A percentile compares a stretch with the other conserved stretches of the same genome.
These are phyloP conservation scores for Drosophila trichaetosa DNA, from an alignment of 2,888 invertebrate species.

Conservation along the genomic window DNA sequence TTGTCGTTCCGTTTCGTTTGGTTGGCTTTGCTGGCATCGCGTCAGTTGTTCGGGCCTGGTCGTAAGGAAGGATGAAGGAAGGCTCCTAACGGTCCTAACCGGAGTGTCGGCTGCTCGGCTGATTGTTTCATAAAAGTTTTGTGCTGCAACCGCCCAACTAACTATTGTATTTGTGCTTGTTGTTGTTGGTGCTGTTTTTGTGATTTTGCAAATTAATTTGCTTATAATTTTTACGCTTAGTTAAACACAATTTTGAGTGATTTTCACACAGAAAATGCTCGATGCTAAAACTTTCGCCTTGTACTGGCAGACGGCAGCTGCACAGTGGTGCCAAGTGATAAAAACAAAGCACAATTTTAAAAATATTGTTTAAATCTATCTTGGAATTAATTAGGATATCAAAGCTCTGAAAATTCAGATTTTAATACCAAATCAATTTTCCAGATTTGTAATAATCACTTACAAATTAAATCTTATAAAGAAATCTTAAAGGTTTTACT, in stretches of 20 bases:
- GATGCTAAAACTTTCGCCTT: conserved; percentile 67
- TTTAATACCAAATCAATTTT: not conserved
- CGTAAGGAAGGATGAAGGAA: conserved; percentile 18
- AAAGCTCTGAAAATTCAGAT: not conserved
- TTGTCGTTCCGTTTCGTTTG: conserved; percentile 59
- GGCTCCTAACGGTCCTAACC: conserved; percentile 48
- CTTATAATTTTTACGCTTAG: conserved; percentile 85
- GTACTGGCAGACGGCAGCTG: conserved; percentile 42
- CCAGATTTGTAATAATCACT: not conserved
- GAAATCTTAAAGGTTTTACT: not conserved
- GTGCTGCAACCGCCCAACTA: conserved; percentile 61
- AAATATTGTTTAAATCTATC: not conserved
- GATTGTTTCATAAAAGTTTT: conserved; percentile 81
- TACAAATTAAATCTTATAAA: not conserved
- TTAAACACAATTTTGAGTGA: conserved; percentile 85
- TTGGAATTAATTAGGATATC: not conserved
- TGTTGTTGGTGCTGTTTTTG: conserved; percentile 59
- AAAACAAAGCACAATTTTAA: not conserved
- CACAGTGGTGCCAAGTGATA: conserved; percentile 44
- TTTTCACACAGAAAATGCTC: conserved; percentile 79
- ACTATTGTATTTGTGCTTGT: conserved; percentile 62
- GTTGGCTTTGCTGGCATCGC: conserved; percentile 60
- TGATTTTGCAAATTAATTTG: conserved; percentile 84
- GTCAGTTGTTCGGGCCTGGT: conserved; percentile 52
- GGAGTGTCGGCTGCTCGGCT: conserved; percentile 63